Evolutionary conservation across 2,888 invertebrate species (phyloP).

Genomic region (Oscheius myriophilus): DNA sequence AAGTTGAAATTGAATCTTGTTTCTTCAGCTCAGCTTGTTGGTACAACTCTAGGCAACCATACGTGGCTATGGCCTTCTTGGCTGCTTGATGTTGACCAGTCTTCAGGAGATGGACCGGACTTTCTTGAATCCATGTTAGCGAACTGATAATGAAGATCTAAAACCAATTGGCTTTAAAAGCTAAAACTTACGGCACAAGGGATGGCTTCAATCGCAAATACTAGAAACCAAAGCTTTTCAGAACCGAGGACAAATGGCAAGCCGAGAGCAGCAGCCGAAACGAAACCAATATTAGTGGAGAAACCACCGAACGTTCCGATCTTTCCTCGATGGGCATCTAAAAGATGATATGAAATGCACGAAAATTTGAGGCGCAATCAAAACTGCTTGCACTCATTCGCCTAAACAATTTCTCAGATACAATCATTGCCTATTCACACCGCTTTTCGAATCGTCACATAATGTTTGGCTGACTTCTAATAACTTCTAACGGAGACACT

Average conservation of each 20-base stretch:
- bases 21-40: neutral
- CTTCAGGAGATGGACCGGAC: constrained; percentile 49
- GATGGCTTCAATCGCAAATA: constrained; percentile 47
- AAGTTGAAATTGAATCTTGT: constrained; percentile 7
- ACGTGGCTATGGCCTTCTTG: constrained; percentile 39
- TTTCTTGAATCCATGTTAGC: constrained; percentile 42
- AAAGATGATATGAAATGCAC: no score
- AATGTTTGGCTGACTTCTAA: neutral
- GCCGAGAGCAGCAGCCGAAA: constrained; percentile 52
- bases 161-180: neutral
- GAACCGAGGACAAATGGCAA: constrained; percentile 57
- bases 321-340: constrained; percentile 51
- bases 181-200: constrained; percentile 38
- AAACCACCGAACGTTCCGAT: constrained; percentile 62
- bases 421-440: neutral
- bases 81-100: constrained; percentile 43
- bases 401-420: neutral
- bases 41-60: neutral
- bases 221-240: constrained; percentile 50
- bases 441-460: neutral
- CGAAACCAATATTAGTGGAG: constrained; percentile 58
- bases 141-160: constrained; percentile 32
- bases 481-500: no score
- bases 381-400: no score
- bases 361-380: neutral